Evolutionary conservation across 2,797 vertebrate species (phyloP).

Genomic region (Falco columbarius): DNA sequence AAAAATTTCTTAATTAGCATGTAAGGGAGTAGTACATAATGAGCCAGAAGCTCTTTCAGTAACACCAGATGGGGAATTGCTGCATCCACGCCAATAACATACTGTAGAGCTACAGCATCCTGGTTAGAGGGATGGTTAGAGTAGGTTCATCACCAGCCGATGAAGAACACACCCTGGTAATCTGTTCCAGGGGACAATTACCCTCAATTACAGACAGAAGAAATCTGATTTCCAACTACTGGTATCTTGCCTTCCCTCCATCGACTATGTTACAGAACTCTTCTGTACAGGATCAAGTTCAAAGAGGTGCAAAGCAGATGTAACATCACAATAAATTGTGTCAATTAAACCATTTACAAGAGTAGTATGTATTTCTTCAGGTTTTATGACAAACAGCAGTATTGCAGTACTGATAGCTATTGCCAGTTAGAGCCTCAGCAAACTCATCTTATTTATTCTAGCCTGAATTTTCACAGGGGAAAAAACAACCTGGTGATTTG

Average conservation of each 20-base stretch:
- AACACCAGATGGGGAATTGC: background rate
- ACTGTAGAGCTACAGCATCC: background rate
- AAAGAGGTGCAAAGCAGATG: slow-evolving; percentile 25
- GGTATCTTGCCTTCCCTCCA: background rate
- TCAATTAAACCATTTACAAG: slow-evolving; percentile 7
- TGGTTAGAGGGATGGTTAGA: background rate
- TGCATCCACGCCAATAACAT: background rate
- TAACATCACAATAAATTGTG: background rate
- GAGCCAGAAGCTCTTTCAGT: background rate
- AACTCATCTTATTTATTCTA: background rate
- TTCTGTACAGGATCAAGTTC: background rate
- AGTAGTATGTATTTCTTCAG: background rate
- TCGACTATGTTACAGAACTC: background rate
- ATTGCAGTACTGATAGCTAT: background rate
- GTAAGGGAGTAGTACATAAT: background rate
- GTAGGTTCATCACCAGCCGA: too few species aligned
- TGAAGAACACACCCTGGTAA: background rate
- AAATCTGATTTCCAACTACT: slow-evolving; percentile 20
- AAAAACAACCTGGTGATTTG: background rate
- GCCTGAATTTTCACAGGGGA: background rate
- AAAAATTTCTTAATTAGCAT: background rate
- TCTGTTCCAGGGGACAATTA: background rate
- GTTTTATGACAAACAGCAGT: background rate
- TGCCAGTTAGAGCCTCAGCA: background rate
- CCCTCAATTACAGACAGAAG: background rate